These are phyloP conservation scores for Pterocles burchelli DNA, from an alignment of 2,113 vertebrate species.

Conservation along the genomic window DNA sequence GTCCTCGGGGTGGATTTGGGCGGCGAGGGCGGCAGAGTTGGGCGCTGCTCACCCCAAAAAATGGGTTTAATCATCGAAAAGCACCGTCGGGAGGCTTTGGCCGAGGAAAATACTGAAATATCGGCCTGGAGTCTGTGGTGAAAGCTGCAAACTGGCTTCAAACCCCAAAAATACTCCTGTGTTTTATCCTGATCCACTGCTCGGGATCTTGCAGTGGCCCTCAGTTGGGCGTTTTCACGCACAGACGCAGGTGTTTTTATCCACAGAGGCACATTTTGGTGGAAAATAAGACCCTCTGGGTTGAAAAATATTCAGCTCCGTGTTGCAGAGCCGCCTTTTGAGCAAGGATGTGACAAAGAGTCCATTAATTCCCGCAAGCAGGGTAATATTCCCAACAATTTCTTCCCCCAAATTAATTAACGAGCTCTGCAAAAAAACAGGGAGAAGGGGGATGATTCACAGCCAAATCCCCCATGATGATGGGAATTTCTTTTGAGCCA, in stretches of 20 bases:
- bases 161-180: not conserved
- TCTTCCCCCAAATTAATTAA: not conserved
- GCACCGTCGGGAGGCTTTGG: not conserved
- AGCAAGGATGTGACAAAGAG: not conserved
- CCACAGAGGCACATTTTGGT: not conserved
- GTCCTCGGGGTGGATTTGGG: not conserved
- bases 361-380: not conserved
- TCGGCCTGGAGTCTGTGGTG: not conserved
- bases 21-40: not conserved
- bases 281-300: not conserved
- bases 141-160: not conserved
- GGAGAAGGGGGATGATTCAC: not conserved
- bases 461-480: accelerated
- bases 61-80: not conserved
- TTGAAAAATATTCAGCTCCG: not conserved
- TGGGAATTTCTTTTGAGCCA: accelerated
- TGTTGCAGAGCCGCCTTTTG: accelerated
- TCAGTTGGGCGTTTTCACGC: not conserved
- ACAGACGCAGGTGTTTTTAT: not conserved
- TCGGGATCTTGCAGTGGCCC: accelerated
- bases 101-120: not conserved
- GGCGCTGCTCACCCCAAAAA: not conserved
- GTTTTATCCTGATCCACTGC: not conserved
- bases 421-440: not conserved
- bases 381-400: accelerated